A percentile compares a stretch with the other conserved stretches of the same genome.
Conservation (phyloP, 2,113 vertebrate genomes). For the Motacilla tschutschensis region DNA sequence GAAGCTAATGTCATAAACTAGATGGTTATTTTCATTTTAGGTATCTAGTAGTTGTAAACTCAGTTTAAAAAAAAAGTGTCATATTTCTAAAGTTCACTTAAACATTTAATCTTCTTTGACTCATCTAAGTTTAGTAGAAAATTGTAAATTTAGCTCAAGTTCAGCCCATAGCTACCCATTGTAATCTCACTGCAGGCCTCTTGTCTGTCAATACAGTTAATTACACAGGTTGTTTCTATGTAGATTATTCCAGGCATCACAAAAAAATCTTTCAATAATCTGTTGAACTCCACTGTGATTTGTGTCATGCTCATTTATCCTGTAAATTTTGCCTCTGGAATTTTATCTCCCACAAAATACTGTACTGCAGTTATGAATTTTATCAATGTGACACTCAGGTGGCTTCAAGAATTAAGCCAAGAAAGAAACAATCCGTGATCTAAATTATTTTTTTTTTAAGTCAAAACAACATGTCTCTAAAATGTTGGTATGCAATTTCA, state of each 20-base stretch:
- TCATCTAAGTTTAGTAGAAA: neutral
- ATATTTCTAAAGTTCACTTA: neutral
- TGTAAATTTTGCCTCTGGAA: neutral
- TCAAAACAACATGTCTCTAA: neutral
- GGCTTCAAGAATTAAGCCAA: neutral
- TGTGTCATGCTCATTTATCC: neutral
- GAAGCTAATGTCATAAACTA: neutral
- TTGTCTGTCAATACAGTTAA: neutral
- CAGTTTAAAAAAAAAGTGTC: neutral
- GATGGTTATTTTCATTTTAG: neutral
- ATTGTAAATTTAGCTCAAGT: neutral
- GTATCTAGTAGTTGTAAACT: neutral
- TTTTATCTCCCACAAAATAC: neutral
- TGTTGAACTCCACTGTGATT: neutral
- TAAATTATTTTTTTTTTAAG: neutral
- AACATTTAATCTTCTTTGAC: neutral
- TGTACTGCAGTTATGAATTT: neutral
- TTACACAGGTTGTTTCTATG: neutral
- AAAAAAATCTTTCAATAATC: neutral
- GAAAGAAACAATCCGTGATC: accelerated
- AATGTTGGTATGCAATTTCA: neutral
- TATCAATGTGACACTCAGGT: neutral
- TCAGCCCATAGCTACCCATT: accelerated
- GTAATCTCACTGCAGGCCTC: neutral
- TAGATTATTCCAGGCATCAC: neutral